A percentile compares a stretch with the other conserved stretches of the same genome.
Evolutionary conservation across 2,113 vertebrate species (phyloP).

Genomic region (Podarcis muralis): DNA sequence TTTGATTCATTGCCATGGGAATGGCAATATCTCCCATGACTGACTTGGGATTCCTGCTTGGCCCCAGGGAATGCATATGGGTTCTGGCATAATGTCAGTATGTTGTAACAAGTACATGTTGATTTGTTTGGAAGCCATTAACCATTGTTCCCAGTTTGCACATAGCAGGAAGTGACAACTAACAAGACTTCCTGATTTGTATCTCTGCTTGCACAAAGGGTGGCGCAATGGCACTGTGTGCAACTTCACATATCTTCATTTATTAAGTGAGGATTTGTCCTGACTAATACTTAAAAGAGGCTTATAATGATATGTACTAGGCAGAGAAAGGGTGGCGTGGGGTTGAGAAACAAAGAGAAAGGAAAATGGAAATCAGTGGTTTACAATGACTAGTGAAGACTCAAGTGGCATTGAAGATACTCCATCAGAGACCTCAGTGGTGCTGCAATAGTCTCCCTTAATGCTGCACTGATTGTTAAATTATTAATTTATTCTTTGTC

Average conservation of each 20-base stretch:
- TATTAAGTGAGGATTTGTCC: neutral
- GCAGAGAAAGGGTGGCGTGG: neutral
- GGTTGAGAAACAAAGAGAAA: neutral
- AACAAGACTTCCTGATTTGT: neutral
- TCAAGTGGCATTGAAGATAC: neutral
- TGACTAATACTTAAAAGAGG: neutral
- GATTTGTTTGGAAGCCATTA: neutral
- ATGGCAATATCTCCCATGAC: neutral
- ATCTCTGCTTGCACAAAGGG: neutral
- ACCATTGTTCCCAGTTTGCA: neutral
- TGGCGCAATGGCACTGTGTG: neutral
- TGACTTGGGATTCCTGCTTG: neutral
- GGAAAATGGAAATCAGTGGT: neutral
- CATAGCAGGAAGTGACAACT: neutral
- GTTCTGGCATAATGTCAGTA: neutral
- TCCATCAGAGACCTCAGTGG: neutral
- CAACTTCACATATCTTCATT: neutral
- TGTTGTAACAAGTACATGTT: neutral
- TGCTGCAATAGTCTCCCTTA: neutral
- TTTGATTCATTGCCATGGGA: neutral
- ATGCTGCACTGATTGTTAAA: neutral
- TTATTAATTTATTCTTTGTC: conserved; percentile 29
- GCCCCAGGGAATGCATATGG: neutral
- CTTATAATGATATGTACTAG: too few relatives aligned
- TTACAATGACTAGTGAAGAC: neutral